Evolutionary conservation across 2,797 vertebrate species (phyloP), one percentile per base, ranked within the genome.

Genomic region (Macropodus opercularis): DNA sequence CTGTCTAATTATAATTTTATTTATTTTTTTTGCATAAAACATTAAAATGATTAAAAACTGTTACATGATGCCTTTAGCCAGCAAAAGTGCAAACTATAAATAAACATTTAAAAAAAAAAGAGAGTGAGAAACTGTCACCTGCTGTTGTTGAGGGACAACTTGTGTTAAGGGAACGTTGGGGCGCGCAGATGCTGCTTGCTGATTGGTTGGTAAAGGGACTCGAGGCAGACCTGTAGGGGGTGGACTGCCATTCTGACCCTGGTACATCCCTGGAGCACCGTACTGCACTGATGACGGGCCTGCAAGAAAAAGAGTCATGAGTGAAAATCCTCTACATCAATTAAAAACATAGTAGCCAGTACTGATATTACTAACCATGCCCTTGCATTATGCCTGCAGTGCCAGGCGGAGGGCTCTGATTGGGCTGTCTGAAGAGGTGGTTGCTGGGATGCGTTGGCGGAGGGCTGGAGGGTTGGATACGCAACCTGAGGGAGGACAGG

Each of bases 401-500:
- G 75, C 93, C 90, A 0, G 96, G 95, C 7, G 96, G 95, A 43
- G 97, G 94, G 79, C 95, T 99, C 85, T 93, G 96, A 90, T 96
- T 95, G 69, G 95, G 90, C 17, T 95, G 94, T 85, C 94, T 94
- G 94, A 98, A 98, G 88, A 98, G 95, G 78, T 98, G 96, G 89
- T 98, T 98, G 90, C 90, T 98, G 78, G 97, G 94, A 90, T 98
- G 95, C 86, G 91, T 98, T n/a, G 97, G 97, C 44, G 97, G 97
- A 4, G 97, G 97, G 80, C 97, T 99, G 70, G 97, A 96, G 46
- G 96, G 96, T 87, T 98, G 96, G 85, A 99, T 99, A 83, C 89
- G 94, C 89, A 99, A 95, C 93, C 97, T 99, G 80, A 9, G 58
- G 83, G 80, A 55, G 75, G 61, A 85, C 40, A 52, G 68, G 43